These are phyloP conservation scores for Oscheius sp. DNA, from an alignment of 2,888 invertebrate species.

Conservation along the genomic window DNA sequence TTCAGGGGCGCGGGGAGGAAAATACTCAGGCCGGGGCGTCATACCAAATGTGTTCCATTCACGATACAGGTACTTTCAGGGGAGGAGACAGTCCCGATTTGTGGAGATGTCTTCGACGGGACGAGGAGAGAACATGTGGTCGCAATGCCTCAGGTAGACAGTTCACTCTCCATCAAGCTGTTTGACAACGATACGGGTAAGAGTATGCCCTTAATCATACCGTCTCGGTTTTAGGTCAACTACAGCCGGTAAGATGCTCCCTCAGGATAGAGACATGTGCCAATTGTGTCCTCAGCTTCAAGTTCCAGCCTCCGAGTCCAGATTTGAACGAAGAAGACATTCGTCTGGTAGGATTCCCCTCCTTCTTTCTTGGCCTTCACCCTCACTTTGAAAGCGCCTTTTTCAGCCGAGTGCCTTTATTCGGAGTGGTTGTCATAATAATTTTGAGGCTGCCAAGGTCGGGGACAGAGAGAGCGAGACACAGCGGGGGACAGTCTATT, in stretches of 20 bases:
- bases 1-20: not conserved
- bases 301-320: constrained; percentile 38
- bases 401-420: constrained; percentile 23
- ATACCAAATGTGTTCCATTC: not conserved
- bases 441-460: constrained; percentile 21
- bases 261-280: constrained; percentile 50
- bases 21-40: not conserved
- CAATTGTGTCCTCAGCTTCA: constrained; percentile 43
- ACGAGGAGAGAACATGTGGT: constrained; percentile 29
- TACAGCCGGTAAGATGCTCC: constrained; percentile 40
- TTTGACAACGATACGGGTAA: constrained; percentile 31
- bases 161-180: constrained; percentile 7
- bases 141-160: constrained; percentile 19
- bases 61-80: constrained; percentile 16
- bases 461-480: not conserved
- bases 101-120: constrained; percentile 16
- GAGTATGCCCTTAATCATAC: not conserved
- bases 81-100: constrained; percentile 16
- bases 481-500: constrained; percentile 9
- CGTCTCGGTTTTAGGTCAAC: constrained; percentile 1
- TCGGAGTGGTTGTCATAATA: constrained; percentile 28
- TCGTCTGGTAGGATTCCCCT: constrained; percentile 37
- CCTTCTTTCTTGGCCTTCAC: too few relatives aligned
- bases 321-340: constrained; percentile 45
- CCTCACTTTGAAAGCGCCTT: not conserved